These are phyloP conservation scores for Proales similis DNA, from an alignment of 1,140 invertebrate species.

Conservation along the genomic window DNA sequence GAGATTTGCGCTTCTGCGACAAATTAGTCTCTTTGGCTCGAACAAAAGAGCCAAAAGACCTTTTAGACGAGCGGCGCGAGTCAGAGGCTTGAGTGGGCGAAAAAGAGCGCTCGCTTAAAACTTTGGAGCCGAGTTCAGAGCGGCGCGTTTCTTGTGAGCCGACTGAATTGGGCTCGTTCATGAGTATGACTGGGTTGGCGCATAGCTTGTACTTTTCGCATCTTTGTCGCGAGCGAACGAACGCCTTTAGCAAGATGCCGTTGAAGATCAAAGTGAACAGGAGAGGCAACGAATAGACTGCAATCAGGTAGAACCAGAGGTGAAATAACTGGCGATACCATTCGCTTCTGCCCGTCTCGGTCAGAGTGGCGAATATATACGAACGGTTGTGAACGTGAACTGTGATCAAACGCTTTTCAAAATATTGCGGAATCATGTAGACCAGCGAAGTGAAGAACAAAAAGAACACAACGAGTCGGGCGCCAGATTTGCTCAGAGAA, in stretches of 20 bases:
- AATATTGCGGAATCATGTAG: conserved; percentile 35
- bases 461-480: background rate
- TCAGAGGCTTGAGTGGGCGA: no score
- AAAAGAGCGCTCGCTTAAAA: no score
- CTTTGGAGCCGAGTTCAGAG: no score
- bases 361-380: conserved; percentile 21
- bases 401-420: conserved; percentile 11
- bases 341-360: conserved; percentile 4
- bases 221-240: conserved; percentile 19
- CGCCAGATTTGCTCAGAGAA: no score
- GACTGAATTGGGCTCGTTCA: conserved; percentile 22
- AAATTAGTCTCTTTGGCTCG: no score
- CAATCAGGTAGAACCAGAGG: conserved; percentile 33
- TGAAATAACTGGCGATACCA: conserved; percentile 31
- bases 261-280: conserved; percentile 13
- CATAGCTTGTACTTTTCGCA: conserved; percentile 26
- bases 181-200: conserved; percentile 13
- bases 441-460: conserved; percentile 1
- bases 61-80: no score
- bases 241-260: conserved; percentile 2
- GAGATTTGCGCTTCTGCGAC: no score
- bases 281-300: conserved; percentile 32
- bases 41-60: no score
- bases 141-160: no score
- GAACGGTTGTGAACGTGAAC: conserved; percentile 21